A percentile compares a stretch with the other conserved stretches of the same genome.
phyloP scores from a whole-genome alignment of 1,140 invertebrate genomes.

The Sinonovacula constricta region DNA sequence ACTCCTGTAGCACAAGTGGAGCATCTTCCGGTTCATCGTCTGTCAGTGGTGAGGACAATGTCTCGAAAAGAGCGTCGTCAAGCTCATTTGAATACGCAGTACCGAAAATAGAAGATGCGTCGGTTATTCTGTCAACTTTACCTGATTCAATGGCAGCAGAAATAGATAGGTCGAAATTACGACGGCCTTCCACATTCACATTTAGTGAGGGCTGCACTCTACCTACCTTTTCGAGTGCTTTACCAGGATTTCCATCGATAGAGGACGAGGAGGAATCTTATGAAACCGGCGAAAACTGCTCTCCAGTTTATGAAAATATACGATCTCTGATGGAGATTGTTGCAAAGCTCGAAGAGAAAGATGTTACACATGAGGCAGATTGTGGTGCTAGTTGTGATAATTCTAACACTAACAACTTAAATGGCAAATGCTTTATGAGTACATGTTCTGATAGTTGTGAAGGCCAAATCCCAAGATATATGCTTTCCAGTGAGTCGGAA shows the following conservation, averaged over 20 bases:
- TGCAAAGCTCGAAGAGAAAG: slow-evolving; percentile 12
- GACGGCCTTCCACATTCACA: slow-evolving; percentile 38
- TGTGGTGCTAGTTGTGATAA: no score
- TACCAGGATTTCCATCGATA: background rate
- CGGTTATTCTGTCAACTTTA: background rate
- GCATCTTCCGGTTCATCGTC: slow-evolving; percentile 37
- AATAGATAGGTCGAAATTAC: background rate
- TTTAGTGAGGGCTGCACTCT: slow-evolving; percentile 23
- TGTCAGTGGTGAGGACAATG: background rate
- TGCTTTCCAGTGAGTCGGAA: no score
- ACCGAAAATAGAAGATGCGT: slow-evolving; percentile 34
- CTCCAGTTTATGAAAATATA: slow-evolving; percentile 41
- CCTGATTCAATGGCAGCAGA: background rate
- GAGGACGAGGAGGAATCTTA: slow-evolving; percentile 2
- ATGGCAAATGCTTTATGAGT: no score
- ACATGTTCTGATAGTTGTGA: no score
- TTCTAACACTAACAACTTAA: no score
- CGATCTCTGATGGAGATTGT: slow-evolving; percentile 35
- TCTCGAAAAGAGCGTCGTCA: slow-evolving; percentile 13
- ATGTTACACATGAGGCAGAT: no score
- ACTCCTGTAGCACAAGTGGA: slow-evolving; percentile 38
- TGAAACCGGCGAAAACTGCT: background rate
- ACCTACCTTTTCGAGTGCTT: background rate
- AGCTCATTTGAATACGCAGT: slow-evolving; percentile 48
- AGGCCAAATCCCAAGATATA: no score